Conservation (phyloP, 2,113 vertebrate genomes). For the Tychaedon coryphoeus region DNA sequence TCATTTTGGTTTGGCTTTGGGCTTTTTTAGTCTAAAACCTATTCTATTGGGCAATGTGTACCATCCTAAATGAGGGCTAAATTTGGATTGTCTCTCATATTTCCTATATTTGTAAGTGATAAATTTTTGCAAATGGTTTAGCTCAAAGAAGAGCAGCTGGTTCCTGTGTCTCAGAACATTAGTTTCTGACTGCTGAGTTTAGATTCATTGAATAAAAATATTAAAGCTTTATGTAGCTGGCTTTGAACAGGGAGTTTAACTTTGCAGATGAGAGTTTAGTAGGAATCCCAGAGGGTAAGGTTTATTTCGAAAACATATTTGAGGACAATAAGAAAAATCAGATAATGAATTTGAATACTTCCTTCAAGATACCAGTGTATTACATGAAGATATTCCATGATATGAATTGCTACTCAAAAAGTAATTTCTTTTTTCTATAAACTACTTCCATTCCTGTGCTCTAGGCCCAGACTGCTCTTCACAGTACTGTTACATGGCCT, state of each 20-base stretch:
- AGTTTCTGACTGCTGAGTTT: neutral
- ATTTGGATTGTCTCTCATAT: neutral
- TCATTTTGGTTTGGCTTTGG: rapidly evolving
- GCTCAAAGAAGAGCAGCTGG: neutral
- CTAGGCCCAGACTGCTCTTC: neutral
- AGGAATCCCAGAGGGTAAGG: neutral
- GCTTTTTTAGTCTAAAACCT: rapidly evolving
- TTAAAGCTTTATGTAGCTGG: neutral
- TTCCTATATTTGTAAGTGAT: neutral
- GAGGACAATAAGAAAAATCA: neutral
- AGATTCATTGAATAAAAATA: neutral
- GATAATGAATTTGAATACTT: neutral
- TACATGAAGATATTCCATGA: neutral
- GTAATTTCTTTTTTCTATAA: no score
- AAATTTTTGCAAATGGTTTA: neutral
- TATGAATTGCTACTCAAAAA: neutral
- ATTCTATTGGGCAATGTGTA: neutral
- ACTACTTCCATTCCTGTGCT: neutral
- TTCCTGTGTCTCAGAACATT: neutral
- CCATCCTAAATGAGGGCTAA: neutral
- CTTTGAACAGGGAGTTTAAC: neutral
- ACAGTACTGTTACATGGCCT: rapidly evolving
- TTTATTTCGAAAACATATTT: neutral
- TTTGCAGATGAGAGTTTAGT: neutral
- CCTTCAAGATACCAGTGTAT: neutral